Percentiles rank a stretch among this genome's conserved stretches.
phyloP scores from a whole-genome alignment of 2,888 invertebrate species.

The Andricus curvator region DNA sequence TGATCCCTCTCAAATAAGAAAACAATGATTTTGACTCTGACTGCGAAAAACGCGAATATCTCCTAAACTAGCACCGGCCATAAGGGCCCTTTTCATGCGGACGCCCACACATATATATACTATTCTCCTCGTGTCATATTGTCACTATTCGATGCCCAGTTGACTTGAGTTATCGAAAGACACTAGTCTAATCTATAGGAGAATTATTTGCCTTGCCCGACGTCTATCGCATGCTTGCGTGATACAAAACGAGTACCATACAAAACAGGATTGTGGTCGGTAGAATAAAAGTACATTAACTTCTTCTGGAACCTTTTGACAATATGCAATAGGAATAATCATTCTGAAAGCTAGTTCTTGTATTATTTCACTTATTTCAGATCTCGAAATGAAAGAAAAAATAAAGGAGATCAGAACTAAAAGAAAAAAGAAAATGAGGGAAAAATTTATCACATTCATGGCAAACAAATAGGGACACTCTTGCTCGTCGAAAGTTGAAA shows the following conservation, averaged over 20 bases:
- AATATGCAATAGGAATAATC: background rate
- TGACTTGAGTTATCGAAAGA: slow-evolving; percentile 45
- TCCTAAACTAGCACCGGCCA: too few species aligned
- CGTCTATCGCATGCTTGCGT: slow-evolving; percentile 48
- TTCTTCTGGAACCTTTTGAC: slow-evolving; percentile 2
- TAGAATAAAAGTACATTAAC: background rate
- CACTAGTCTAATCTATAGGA: slow-evolving; percentile 47
- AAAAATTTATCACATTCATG: background rate
- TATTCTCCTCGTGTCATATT: too few species aligned
- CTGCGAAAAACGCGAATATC: too few species aligned
- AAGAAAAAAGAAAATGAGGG: background rate
- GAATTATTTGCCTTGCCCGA: slow-evolving; percentile 46
- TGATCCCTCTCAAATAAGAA: too few species aligned
- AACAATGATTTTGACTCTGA: too few species aligned
- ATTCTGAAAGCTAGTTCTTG: background rate
- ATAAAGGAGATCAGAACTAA: background rate
- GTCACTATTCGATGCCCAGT: slow-evolving; percentile 42
- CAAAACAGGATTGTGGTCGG: slow-evolving; percentile 33
- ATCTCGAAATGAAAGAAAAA: background rate
- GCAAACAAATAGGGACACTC: background rate
- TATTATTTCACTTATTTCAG: background rate
- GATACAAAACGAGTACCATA: slow-evolving; percentile 44
- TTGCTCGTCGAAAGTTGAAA: background rate
- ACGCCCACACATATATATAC: too few species aligned
- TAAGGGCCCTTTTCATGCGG: too few species aligned